These are phyloP conservation scores for Acromyrmex heyeri DNA, from an alignment of 1,140 invertebrate species.

Conservation along the genomic window DNA sequence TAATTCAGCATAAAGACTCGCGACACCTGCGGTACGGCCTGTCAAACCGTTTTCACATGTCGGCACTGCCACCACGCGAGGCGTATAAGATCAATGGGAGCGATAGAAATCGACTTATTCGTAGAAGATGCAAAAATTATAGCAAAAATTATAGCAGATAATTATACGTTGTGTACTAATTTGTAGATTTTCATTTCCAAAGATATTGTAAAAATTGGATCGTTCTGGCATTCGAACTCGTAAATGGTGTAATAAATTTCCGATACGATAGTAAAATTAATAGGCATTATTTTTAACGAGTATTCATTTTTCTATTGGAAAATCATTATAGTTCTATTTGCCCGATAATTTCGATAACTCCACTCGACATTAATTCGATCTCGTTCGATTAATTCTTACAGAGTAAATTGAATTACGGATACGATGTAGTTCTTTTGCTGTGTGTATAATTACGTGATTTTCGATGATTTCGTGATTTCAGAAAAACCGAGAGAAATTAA, in stretches of 20 bases:
- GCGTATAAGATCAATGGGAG: neutral
- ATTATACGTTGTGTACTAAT: neutral
- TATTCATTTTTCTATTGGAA: neutral
- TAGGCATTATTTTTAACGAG: neutral
- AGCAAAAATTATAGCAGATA: neutral
- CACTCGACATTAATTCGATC: conserved; percentile 5
- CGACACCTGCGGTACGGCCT: conserved; percentile 46
- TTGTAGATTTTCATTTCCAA: neutral
- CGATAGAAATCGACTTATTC: conserved; percentile 6
- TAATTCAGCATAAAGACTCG: conserved; percentile 49
- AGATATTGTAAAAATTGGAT: neutral
- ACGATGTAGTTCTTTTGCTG: no score
- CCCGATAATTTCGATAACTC: conserved; percentile 2
- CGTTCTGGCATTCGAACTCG: neutral
- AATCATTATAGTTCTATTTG: neutral
- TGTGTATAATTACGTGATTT: neutral
- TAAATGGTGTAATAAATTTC: neutral
- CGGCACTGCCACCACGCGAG: neutral
- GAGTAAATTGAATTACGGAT: neutral
- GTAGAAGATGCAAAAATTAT: neutral
- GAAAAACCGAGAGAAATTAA: neutral
- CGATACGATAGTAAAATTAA: neutral
- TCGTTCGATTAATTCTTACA: neutral
- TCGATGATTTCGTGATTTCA: neutral
- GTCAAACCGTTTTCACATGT: conserved; percentile 39